Conservation (phyloP, 1,140 invertebrate genomes). For the Pachypeltis micranthus region DNA sequence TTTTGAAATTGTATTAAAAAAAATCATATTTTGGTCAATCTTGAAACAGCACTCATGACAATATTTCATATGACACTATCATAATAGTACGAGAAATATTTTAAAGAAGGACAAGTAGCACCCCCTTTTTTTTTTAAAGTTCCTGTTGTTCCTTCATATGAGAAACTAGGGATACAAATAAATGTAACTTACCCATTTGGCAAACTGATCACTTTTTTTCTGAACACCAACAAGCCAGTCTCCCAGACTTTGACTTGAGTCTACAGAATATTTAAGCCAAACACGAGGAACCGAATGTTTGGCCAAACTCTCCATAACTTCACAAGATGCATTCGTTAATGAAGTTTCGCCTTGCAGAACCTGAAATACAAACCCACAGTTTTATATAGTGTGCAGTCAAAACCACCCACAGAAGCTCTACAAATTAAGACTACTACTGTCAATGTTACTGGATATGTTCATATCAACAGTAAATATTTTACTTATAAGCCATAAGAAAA, state of each 20-base stretch:
- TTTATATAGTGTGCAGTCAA: no score
- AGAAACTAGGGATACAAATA: background rate
- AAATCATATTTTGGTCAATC: background rate
- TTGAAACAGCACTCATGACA: background rate
- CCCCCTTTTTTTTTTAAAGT: background rate
- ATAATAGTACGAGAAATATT: background rate
- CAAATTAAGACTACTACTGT: no score
- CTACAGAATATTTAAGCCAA: background rate
- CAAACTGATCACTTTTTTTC: background rate
- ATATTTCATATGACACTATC: no score
- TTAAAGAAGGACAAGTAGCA: background rate
- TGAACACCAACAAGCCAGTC: background rate
- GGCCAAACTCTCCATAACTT: background rate
- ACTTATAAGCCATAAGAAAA: no score
- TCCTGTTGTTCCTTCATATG: background rate
- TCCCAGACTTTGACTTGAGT: background rate
- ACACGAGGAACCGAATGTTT: background rate
- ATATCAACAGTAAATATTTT: no score
- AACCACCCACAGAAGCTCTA: no score
- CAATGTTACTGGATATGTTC: no score
- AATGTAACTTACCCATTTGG: conserved; percentile 1
- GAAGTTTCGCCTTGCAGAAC: no score
- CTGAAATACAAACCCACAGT: no score
- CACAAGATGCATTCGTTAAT: no score
- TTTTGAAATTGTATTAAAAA: background rate